Conservation (phyloP, 2,113 vertebrate species). For the Colaptes auratus region DNA sequence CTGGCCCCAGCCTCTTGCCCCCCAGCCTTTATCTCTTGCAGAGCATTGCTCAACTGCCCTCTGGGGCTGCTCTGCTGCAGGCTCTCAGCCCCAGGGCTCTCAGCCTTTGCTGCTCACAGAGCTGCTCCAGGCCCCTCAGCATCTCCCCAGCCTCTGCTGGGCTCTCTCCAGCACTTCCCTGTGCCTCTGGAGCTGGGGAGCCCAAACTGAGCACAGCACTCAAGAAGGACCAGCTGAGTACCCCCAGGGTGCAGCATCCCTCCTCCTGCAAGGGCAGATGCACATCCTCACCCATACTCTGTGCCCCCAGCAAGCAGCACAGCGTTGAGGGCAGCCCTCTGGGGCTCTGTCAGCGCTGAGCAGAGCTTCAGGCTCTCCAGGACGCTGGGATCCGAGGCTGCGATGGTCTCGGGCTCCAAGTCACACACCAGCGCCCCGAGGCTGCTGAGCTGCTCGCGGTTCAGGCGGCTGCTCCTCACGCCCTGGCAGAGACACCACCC, state of each 20-base stretch:
- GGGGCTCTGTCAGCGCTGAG: not conserved
- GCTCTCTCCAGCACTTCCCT: too few species aligned
- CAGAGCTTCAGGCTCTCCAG: conserved; percentile 71
- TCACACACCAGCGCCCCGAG: conserved; percentile 66
- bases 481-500: not conserved
- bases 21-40: too few species aligned
- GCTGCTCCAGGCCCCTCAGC: too few species aligned
- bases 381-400: not conserved
- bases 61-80: too few species aligned
- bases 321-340: conserved; percentile 18
- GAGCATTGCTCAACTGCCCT: too few species aligned
- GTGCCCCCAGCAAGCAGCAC: conserved; percentile 50
- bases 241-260: rapidly evolving
- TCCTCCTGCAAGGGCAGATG: rapidly evolving
- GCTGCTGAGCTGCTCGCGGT: conserved; percentile 10
- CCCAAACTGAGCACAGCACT: too few species aligned
- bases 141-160: too few species aligned
- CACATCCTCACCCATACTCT: not conserved
- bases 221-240: not conserved
- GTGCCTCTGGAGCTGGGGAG: too few species aligned
- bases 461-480: not conserved
- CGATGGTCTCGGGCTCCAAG: conserved; percentile 43
- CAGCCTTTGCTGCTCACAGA: too few species aligned
- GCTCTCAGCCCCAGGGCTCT: too few species aligned
- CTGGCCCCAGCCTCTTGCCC: too few species aligned